These are phyloP conservation scores for Prenolepis imparis DNA, from an alignment of 2,888 invertebrate species.

Conservation along the genomic window DNA sequence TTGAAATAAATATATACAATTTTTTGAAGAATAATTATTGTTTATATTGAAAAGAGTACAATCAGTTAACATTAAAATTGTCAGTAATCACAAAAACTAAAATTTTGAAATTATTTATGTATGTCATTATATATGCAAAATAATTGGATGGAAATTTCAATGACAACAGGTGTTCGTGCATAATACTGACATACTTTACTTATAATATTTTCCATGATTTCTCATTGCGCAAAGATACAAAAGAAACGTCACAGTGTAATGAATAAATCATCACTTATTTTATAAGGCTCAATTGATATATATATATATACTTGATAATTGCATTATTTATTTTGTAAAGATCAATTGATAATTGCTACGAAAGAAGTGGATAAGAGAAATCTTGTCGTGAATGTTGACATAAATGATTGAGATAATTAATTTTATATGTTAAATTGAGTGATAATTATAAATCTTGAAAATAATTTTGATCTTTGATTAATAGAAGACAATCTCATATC, in stretches of 20 bases:
- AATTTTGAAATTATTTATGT: not conserved
- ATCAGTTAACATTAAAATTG: not conserved
- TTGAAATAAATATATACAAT: not conserved
- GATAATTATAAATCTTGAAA: not conserved
- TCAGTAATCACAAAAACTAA: not conserved
- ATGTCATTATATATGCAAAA: not conserved
- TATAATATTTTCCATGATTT: slow-evolving; percentile 14
- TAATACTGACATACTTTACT: slow-evolving; percentile 32
- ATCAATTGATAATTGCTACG: too few species aligned
- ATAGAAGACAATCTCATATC: slow-evolving; percentile 90
- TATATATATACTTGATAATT: too few species aligned
- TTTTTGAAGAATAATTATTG: not conserved
- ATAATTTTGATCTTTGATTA: not conserved
- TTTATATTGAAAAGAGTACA: not conserved
- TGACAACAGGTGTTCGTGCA: not conserved
- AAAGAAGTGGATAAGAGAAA: slow-evolving; percentile 13
- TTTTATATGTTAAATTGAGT: not conserved
- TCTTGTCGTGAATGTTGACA: not conserved
- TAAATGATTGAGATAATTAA: not conserved
- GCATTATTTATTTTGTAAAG: not conserved
- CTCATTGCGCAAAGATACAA: not conserved
- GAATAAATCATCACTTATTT: slow-evolving; percentile 18
- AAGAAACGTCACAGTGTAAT: not conserved
- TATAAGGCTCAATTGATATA: not conserved
- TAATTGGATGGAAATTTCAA: not conserved